Conservation (phyloP, 2,888 invertebrate genomes). For the Hemithea aestivaria region DNA sequence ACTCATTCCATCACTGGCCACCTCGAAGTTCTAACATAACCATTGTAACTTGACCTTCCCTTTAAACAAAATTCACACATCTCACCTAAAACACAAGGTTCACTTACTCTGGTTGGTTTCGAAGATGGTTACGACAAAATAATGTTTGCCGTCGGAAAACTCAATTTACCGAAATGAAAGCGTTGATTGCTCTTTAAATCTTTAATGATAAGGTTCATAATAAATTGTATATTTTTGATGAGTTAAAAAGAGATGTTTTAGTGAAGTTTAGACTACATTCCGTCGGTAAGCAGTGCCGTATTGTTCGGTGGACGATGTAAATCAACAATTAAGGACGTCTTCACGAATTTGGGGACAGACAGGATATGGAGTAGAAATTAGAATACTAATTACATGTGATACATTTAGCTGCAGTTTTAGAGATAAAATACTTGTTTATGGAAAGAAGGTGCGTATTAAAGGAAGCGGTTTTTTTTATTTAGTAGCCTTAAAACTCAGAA, state of each 20-base stretch:
- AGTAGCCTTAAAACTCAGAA: too few species aligned
- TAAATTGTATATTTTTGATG: constrained; percentile 16
- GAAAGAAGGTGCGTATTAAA: too few species aligned
- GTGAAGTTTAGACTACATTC: constrained; percentile 68
- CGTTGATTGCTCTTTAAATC: constrained; percentile 27
- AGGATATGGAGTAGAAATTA: constrained; percentile 1
- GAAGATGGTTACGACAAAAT: constrained; percentile 41
- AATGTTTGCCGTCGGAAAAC: constrained; percentile 37
- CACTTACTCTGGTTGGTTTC: constrained; percentile 29
- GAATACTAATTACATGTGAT: not conserved
- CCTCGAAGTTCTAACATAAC: constrained; percentile 50
- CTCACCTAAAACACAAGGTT: constrained; percentile 30
- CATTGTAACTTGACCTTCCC: constrained; percentile 28
- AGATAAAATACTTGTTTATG: too few species aligned
- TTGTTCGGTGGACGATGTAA: constrained; percentile 48
- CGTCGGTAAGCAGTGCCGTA: constrained; percentile 50
- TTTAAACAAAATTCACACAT: constrained; percentile 34
- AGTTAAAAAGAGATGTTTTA: constrained; percentile 30
- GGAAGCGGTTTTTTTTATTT: too few species aligned
- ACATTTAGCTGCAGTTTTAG: too few species aligned
- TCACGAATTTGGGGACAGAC: constrained; percentile 6
- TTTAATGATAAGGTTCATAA: constrained; percentile 11
- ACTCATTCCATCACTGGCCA: constrained; percentile 69
- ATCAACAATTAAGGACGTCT: constrained; percentile 40
- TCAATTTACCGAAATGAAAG: constrained; percentile 30